phyloP scores from a whole-genome alignment of 2,888 invertebrate genomes.

The Herminia tarsipennalis region DNA sequence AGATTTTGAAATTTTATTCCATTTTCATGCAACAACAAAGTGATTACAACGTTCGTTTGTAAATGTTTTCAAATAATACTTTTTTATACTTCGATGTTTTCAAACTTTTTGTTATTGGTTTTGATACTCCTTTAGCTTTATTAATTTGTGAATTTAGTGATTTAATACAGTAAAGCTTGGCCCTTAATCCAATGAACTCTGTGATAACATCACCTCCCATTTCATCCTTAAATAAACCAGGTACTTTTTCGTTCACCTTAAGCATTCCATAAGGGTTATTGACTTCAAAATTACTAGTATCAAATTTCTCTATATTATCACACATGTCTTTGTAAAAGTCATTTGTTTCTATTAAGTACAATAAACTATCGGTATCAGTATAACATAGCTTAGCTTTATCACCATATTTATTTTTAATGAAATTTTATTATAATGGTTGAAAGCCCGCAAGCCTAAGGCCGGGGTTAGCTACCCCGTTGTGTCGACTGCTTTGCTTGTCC shows the following conservation, averaged over 20 bases:
- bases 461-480: too few species aligned
- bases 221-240: constrained; percentile 16
- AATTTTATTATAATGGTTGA: too few species aligned
- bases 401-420: too few species aligned
- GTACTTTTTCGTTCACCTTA: constrained; percentile 8
- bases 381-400: constrained; percentile 11
- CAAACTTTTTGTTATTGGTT: neutral
- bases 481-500: too few species aligned
- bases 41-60: too few species aligned
- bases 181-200: constrained; percentile 12
- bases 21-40: too few species aligned
- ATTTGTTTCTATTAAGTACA: constrained; percentile 11
- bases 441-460: too few species aligned
- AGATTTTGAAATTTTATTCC: too few species aligned
- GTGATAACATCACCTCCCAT: constrained; percentile 6
- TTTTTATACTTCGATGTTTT: too few species aligned
- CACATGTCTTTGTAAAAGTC: constrained; percentile 12
- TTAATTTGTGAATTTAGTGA: neutral
- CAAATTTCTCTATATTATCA: neutral
- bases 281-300: neutral
- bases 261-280: constrained; percentile 7
- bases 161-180: constrained; percentile 9
- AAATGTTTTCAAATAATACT: too few species aligned
- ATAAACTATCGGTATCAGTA: constrained; percentile 20
- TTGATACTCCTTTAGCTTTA: constrained; percentile 10